A percentile compares a stretch with the other conserved stretches of the same genome.
These are phyloP conservation scores for Drosophila ochracea DNA, from an alignment of 2,888 invertebrate genomes.

Conservation along the genomic window DNA sequence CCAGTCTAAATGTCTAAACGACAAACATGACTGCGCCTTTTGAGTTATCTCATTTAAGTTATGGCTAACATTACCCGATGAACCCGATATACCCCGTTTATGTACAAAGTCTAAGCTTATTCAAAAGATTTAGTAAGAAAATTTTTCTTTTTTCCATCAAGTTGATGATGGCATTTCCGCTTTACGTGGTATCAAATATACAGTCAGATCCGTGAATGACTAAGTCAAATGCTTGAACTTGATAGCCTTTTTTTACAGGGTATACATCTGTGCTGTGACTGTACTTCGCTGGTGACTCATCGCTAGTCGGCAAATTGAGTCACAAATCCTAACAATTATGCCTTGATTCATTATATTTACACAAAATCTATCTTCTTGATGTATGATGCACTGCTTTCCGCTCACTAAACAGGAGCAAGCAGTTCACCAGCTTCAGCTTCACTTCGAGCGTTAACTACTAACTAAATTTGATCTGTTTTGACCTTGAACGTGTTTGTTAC, in stretches of 20 bases:
- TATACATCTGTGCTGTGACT: not conserved
- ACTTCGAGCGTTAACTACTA: not conserved
- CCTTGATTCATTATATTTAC: not conserved
- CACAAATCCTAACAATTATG: not conserved
- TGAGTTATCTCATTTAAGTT: not conserved
- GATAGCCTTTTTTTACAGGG: not conserved
- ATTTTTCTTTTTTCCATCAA: not conserved
- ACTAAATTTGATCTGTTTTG: not conserved
- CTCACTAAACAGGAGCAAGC: not conserved
- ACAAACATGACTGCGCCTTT: not conserved
- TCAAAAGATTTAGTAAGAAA: not conserved
- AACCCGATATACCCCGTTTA: not conserved
- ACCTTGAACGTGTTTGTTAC: slow-evolving; percentile 23
- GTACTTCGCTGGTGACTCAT: not conserved
- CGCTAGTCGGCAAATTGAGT: not conserved
- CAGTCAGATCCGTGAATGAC: not conserved
- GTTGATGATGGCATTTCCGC: not conserved
- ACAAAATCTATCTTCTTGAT: not conserved
- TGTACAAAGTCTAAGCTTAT: not conserved
- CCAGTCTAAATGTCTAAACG: not conserved
- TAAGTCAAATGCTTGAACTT: not conserved
- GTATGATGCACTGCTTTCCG: not conserved
- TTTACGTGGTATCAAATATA: not conserved
- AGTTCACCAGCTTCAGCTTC: not conserved
- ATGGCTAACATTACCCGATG: not conserved